Percentiles rank a stretch among this genome's conserved stretches.
Conservation (phyloP, 2,113 vertebrate genomes). For the Sitta europaea region DNA sequence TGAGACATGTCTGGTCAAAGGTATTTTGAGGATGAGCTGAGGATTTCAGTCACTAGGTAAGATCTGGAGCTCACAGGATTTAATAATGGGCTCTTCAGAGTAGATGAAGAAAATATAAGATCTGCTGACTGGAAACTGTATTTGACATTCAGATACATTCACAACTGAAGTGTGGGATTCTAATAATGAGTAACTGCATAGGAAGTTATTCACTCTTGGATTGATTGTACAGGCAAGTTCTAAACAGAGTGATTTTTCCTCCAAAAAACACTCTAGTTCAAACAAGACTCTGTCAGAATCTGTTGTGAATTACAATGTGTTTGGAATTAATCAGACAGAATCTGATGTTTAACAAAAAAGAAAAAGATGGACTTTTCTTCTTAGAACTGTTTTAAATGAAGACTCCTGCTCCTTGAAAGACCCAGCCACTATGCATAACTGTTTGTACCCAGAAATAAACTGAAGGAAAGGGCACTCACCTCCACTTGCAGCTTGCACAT, state of each 20-base stretch:
- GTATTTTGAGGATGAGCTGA: background rate
- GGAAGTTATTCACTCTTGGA: background rate
- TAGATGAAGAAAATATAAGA: background rate
- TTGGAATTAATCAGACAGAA: slow-evolving; percentile 16
- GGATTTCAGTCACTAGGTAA: background rate
- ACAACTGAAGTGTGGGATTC: background rate
- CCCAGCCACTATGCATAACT: background rate
- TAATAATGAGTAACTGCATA: background rate
- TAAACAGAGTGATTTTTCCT: background rate
- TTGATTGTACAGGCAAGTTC: background rate
- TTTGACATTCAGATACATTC: background rate
- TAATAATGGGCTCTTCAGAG: background rate
- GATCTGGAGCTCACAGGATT: slow-evolving; percentile 4
- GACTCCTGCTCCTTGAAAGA: background rate
- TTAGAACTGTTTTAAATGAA: background rate
- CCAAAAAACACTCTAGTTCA: background rate
- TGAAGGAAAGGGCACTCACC: background rate
- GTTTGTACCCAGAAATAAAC: background rate
- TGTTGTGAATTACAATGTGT: background rate
- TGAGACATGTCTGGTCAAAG: background rate
- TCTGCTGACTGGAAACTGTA: background rate
- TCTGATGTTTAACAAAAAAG: background rate
- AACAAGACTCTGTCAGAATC: background rate
- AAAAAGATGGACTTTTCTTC: background rate
- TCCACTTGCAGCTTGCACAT: background rate